phyloP scores from a whole-genome alignment of 2,797 vertebrate species.

The Acanthornis magna region DNA sequence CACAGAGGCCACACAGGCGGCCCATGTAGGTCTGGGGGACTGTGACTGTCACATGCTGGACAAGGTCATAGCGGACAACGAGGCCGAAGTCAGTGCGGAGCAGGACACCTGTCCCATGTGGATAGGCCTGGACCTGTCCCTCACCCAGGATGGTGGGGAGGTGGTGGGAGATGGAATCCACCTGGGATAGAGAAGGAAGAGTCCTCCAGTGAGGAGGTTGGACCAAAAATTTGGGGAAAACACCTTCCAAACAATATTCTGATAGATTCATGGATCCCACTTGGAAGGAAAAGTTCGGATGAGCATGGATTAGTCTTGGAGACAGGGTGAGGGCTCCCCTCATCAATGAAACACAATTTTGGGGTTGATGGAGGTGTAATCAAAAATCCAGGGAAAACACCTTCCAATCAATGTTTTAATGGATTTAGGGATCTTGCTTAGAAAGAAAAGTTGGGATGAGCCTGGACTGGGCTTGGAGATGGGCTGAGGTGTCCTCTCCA shows the following conservation, averaged over 20 bases:
- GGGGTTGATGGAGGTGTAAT: not conserved
- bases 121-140: not conserved
- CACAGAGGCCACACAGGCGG: conserved; percentile 82
- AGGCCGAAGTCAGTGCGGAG: conserved; percentile 78
- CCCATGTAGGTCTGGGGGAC: conserved; percentile 63
- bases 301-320: not conserved
- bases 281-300: not conserved
- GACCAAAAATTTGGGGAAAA: not conserved
- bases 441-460: not conserved
- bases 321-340: not conserved
- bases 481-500: not conserved
- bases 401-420: not conserved
- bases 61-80: conserved; percentile 77
- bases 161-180: not conserved
- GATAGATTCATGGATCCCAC: not conserved
- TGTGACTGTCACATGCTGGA: conserved; percentile 48
- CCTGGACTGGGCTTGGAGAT: not conserved
- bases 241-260: not conserved
- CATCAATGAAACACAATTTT: not conserved
- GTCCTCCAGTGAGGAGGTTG: not conserved
- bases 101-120: not conserved
- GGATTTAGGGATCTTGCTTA: not conserved
- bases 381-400: not conserved
- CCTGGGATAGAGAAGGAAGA: not conserved
- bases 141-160: not conserved